phyloP scores from a whole-genome alignment of 2,113 vertebrate genomes.

The Potamarius usumacintae region DNA sequence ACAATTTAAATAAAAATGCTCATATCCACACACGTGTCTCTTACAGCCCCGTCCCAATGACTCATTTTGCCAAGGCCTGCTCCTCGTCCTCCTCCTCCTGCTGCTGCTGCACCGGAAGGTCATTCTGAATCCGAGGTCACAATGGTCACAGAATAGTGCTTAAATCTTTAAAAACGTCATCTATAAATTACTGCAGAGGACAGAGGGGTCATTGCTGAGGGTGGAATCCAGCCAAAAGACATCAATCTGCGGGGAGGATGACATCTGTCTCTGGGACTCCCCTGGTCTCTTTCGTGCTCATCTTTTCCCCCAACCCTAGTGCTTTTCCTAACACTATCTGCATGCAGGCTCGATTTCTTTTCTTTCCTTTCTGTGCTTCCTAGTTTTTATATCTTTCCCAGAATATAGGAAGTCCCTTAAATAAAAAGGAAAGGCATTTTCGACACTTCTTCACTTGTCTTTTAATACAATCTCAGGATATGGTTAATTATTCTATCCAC shows the following conservation, averaged over 20 bases:
- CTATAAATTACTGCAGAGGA: conserved; percentile 80
- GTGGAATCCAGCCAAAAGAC: conserved; percentile 74
- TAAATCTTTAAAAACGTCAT: conserved; percentile 76
- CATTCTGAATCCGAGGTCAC: conserved; percentile 63
- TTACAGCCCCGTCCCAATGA: not conserved
- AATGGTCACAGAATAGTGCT: conserved; percentile 72
- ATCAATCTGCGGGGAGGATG: conserved; percentile 75
- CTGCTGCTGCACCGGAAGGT: conserved; percentile 66
- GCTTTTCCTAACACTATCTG: not conserved
- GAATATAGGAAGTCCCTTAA: not conserved
- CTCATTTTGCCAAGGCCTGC: conserved; percentile 50
- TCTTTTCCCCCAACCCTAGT: conserved; percentile 34
- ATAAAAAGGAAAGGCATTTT: not conserved
- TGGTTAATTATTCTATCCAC: too few relatives aligned
- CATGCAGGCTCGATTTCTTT: not conserved
- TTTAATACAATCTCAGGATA: not conserved
- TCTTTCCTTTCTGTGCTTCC: not conserved
- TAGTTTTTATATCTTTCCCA: not conserved
- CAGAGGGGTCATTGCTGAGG: conserved; percentile 72
- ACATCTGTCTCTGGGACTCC: conserved; percentile 78
- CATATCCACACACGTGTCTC: not conserved
- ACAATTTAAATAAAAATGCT: not conserved
- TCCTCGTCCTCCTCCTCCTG: conserved; percentile 12
- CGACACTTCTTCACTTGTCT: not conserved
- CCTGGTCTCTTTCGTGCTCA: conserved; percentile 60